Base-by-base conservation (phyloP, 2,797 vertebrate genomes). In the Amblyopsis hoosieri region DNA sequence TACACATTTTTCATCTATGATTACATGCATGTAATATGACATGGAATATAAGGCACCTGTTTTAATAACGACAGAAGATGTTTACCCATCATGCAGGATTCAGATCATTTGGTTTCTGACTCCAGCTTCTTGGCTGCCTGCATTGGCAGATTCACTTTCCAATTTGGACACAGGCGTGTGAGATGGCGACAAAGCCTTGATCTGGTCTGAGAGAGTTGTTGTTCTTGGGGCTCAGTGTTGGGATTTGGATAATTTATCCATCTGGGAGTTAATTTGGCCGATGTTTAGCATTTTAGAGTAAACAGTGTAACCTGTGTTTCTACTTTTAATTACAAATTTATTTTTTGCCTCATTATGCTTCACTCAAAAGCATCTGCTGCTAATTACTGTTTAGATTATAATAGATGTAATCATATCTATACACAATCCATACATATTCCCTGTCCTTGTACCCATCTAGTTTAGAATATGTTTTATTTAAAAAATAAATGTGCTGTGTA, bases 161-260 rank as follows among this genome's bases (percentile, higher is more conserved):
- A 47, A 47, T 50, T 46, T 53, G 54, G 57, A 67, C 57, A 50
- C 57, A 42, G 54, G 57, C 62, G 23, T 12, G 50, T 31, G 52
- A 56, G 46, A 47, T 12, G 45, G 60, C 9, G 33, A 52, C 47
- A 57, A 53, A n/a, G 53, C 33, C 42, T 81, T 81, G 62, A 81
- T 85, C 71, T 50, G 0, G 4, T 29, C 58, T 75, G 47, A 66
- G 54, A 57, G 42, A 72, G 70, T 72, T 33, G 5, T 74, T 42
- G n/a, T 78, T 57, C 33, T 66, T 23, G 70, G 60, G 45, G n/a
- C 14, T 64, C 51, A 9, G 54, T 17, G 45, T 60, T 57, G 60
- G 14, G 61, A 74, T 75, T 72, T 62, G 62, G n/a, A 68, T 86
- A 74, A 84, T 85, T 85, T 78, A 84, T 76, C 79, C 83, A 73